These are phyloP conservation scores for Sciaenops ocellatus DNA, from an alignment of 2,797 vertebrate genomes.

Conservation along the genomic window DNA sequence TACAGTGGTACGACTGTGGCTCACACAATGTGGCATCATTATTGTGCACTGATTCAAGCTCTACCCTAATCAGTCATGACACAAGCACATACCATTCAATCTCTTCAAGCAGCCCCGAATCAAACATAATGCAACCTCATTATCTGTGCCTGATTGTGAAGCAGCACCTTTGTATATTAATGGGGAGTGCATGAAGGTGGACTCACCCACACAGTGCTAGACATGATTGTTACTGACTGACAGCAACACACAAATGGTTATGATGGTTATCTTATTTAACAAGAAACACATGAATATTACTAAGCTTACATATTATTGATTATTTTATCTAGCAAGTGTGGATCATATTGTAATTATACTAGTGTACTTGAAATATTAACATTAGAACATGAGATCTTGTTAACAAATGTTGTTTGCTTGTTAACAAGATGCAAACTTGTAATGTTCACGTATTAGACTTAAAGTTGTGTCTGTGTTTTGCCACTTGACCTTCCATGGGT, in stretches of 20 bases:
- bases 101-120: conserved; percentile 77
- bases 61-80: conserved; percentile 80
- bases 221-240: conserved; percentile 68
- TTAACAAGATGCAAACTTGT: conserved; percentile 14
- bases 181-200: conserved; percentile 71
- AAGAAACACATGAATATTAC: conserved; percentile 18
- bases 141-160: conserved; percentile 82
- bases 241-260: conserved; percentile 44
- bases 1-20: conserved; percentile 55
- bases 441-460: conserved; percentile 12
- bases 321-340: neutral
- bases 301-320: conserved; percentile 2
- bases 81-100: conserved; percentile 79
- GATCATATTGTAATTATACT: neutral
- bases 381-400: conserved; percentile 10
- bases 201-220: conserved; percentile 61
- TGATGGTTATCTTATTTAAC: conserved; percentile 21
- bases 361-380: neutral
- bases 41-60: conserved; percentile 62
- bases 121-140: conserved; percentile 78
- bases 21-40: conserved; percentile 75
- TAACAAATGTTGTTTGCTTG: neutral
- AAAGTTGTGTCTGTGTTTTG: conserved; percentile 16
- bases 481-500: conserved; percentile 37
- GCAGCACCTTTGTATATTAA: conserved; percentile 81